Base-by-base conservation (phyloP, 2,797 vertebrate genomes). In the Telmatherina bonti region DNA sequence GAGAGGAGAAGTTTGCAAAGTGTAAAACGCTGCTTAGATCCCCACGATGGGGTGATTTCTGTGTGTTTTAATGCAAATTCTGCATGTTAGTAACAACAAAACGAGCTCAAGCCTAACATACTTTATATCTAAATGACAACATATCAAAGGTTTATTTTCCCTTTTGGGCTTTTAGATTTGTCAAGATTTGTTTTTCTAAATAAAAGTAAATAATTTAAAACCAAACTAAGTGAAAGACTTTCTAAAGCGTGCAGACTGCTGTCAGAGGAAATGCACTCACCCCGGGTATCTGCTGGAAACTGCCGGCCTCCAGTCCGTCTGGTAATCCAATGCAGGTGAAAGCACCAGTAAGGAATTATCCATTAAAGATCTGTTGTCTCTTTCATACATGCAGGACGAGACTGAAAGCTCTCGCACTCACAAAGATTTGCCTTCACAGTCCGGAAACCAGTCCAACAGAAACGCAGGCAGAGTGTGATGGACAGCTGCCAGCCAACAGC, bases 401-500 rank as follows among this genome's bases (percentile, higher is more conserved):
- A 11, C 3, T 35, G 5, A 35, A 51, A 22, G 26, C 69, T 53
- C 26, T 47, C 43, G 33, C 20, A 11, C 10, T 30, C 67, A 38
- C 70, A 57, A 26, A 67, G 54, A 74, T 52, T 62, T 69, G 58
- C 53, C 31, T 62, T 30, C 62, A 51, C 47, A 64, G 64, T 57
- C 36, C 52, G 49, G 22, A 66, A 59, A 65, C 9, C 72, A 67
- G 35, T 79, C 61, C 72, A 76, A 62, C 30, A 3, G 56, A 38
- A 22, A 81, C 65, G 49, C 82, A 70, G 62, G 72, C 68, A 47
- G 63, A 52, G 63, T 66, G 61, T 66, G 79, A 85, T 79, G 74
- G 83, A 85, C 88, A 90, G 88, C 85, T 88, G 87, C 73, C 69
- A 67, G 71, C 78, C 74, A 73, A 62, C 85, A 81, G 66, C 74